A percentile compares a stretch with the other conserved stretches of the same genome.
These are phyloP conservation scores for Benthochromis sp. DNA, from an alignment of 2,113 vertebrate species.

Conservation along the genomic window DNA sequence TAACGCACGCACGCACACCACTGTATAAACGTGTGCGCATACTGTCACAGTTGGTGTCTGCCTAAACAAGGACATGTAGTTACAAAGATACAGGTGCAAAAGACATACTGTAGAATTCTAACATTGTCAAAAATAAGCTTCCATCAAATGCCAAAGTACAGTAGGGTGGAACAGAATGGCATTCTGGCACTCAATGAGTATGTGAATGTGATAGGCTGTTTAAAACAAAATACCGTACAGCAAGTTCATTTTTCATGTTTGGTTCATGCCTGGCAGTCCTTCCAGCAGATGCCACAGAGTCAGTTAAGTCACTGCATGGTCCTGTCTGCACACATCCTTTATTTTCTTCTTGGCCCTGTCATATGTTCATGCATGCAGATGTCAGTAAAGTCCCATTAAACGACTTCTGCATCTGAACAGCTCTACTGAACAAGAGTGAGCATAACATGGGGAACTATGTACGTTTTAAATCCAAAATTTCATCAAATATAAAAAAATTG, in stretches of 20 bases:
- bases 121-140: neutral
- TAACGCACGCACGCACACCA: neutral
- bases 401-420: fast-evolving
- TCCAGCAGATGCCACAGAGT: neutral
- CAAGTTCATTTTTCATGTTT: neutral
- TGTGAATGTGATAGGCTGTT: neutral
- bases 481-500: neutral
- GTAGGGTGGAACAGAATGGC: neutral
- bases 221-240: neutral
- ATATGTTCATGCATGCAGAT: neutral
- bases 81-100: neutral
- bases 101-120: neutral
- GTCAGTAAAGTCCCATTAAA: neutral
- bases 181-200: neutral
- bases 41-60: neutral
- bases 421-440: neutral
- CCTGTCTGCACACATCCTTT: neutral
- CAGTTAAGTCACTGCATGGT: neutral
- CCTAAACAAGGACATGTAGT: neutral
- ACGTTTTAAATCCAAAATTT: neutral
- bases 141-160: neutral
- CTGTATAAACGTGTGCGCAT: neutral
- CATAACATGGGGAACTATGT: fast-evolving
- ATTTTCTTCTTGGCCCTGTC: neutral
- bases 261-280: neutral